Base-by-base conservation (phyloP, 2,797 vertebrate genomes). In the Allobates femoralis region DNA sequence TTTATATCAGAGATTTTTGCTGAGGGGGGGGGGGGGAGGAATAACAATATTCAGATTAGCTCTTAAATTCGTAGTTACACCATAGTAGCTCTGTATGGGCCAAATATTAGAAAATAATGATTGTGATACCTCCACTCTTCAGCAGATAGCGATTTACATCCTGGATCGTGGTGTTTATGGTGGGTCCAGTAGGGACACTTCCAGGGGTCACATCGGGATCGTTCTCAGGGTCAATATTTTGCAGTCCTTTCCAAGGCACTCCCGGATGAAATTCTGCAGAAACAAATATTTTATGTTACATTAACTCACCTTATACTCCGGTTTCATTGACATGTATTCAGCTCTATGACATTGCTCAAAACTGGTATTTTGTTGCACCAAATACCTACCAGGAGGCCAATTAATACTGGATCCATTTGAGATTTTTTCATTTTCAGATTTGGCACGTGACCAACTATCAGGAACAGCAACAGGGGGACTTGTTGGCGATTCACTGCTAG, bases 181-280 rank as follows among this genome's bases (percentile, higher is more conserved):
- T 98, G 6, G 98, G 98, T 87, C 97, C 97, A 0, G 96, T 99
- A 67, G 97, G 97, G 90, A 99, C 98, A 56, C 98, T 99, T 89
- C 98, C 98, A 88, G 98, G 98, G 86, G 98, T 99, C 94, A 99
- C 97, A 89, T 99, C 98, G 0, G 98, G 98, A 93, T 99, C 98
- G 86, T 97, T 99, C 92, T 99, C 98, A 0, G 98, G 98, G 91
- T 99, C 98, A 32, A 99, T 99, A 88, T 98, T 99, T 94, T 99
- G 98, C 91, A 99, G 96, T 91, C 98, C 98, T 94, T 99, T 99
- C 98, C 98, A 99, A 28, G 98, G 98, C 83, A 99, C 98, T 88
- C 98, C 98, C 50, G 98, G 98, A 89, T 99, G 98, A 92, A 99
- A 99, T 92, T 99, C 98, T 99, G 88, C 85, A 64, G 85, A 41